Evolutionary conservation across 2,797 vertebrate species (phyloP).

Genomic region (Dicrostonyx torquatus): DNA sequence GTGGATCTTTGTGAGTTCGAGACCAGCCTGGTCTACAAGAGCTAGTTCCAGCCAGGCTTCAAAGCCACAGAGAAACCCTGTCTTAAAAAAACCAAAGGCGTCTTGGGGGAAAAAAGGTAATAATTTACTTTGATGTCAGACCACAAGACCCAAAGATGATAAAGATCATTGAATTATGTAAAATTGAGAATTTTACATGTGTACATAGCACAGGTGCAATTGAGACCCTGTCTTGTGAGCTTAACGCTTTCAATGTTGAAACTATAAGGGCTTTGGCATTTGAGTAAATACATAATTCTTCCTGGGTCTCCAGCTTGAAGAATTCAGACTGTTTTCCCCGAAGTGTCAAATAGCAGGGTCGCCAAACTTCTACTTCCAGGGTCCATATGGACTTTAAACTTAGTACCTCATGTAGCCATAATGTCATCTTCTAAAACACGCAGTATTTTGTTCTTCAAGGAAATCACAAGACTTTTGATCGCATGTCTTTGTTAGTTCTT

Average conservation of each 20-base stretch:
- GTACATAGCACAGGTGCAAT: not conserved
- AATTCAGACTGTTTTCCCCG: not conserved
- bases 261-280: not conserved
- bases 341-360: not conserved
- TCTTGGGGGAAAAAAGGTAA: not conserved
- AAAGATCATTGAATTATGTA: not conserved
- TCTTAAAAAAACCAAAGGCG: too few species aligned
- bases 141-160: constrained; percentile 4
- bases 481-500: not conserved
- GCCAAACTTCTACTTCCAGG: not conserved
- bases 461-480: not conserved
- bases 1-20: too few species aligned
- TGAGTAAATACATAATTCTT: not conserved
- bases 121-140: not conserved
- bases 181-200: not conserved
- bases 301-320: not conserved
- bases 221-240: not conserved
- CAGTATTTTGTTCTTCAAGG: not conserved
- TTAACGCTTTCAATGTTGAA: not conserved
- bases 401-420: not conserved
- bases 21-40: too few species aligned
- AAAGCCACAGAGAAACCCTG: too few species aligned
- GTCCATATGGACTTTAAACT: not conserved
- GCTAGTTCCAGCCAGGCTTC: too few species aligned
- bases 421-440: not conserved